A percentile compares a stretch with the other conserved stretches of the same genome.
Conservation (phyloP, 2,113 vertebrate species). For the Barnardius zonarius region DNA sequence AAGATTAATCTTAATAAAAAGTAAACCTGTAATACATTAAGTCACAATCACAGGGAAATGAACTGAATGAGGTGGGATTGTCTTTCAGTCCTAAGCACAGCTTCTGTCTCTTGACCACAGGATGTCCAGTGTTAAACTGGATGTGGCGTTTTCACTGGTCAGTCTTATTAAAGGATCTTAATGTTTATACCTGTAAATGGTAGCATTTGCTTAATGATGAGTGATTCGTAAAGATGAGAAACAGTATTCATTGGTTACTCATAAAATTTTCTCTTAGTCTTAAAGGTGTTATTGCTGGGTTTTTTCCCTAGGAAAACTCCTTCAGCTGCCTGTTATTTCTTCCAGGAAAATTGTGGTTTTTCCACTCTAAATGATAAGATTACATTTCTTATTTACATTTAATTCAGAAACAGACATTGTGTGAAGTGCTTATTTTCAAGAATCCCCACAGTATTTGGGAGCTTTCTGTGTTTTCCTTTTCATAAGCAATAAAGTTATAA, state of each 20-base stretch:
- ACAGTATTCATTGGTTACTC: background rate
- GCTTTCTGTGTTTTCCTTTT: slow-evolving; percentile 28
- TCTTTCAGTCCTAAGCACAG: background rate
- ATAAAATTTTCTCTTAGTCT: background rate
- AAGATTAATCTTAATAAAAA: background rate
- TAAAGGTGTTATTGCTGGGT: background rate
- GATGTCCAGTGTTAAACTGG: background rate
- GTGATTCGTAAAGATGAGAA: background rate
- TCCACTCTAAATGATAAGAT: background rate
- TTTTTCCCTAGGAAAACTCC: slow-evolving; percentile 6
- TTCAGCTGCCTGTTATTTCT: background rate
- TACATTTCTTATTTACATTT: slow-evolving; percentile 31
- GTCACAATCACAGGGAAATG: background rate
- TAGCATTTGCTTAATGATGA: background rate
- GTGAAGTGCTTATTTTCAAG: background rate
- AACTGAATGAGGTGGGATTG: background rate
- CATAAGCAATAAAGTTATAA: slow-evolving; percentile 42
- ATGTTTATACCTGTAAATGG: background rate
- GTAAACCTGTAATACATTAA: background rate
- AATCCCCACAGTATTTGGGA: slow-evolving; percentile 10
- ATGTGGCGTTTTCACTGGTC: background rate
- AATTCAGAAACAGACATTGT: slow-evolving; percentile 19
- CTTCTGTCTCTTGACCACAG: background rate
- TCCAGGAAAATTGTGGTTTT: background rate
- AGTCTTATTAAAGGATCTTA: background rate